phyloP scores from a whole-genome alignment of 2,113 vertebrate species.

The Neotragus moschatus region DNA sequence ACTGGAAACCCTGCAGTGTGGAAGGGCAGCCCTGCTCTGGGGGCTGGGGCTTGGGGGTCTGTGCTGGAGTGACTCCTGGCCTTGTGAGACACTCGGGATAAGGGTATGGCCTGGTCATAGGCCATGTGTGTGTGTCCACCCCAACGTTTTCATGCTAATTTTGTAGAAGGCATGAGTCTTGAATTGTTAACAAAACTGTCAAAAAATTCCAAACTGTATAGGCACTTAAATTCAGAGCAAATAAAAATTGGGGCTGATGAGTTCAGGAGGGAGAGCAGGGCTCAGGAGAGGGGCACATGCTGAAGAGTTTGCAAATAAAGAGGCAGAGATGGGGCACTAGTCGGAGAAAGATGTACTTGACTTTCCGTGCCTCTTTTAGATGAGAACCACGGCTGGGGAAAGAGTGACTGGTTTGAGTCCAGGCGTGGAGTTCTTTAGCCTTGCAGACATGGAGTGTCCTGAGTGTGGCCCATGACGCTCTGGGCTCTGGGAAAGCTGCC shows the following conservation, averaged over 20 bases:
- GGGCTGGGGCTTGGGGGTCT: neutral
- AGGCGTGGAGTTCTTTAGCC: too few species aligned
- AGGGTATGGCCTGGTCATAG: neutral
- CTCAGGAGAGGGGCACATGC: neutral
- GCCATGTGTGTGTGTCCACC: neutral
- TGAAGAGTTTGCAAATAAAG: neutral
- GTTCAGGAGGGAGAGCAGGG: neutral
- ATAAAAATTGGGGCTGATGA: neutral
- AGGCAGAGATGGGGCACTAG: neutral
- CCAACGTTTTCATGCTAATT: neutral
- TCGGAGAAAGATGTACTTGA: too few species aligned
- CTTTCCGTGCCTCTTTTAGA: neutral
- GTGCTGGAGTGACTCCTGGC: too few species aligned
- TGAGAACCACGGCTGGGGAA: neutral
- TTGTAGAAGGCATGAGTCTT: neutral
- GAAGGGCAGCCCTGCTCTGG: too few species aligned
- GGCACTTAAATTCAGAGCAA: neutral
- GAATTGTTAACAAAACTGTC: neutral
- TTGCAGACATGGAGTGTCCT: neutral
- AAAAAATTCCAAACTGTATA: neutral
- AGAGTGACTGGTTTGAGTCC: neutral
- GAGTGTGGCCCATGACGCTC: neutral
- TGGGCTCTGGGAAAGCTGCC: neutral
- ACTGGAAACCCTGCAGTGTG: neutral
- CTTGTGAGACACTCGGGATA: neutral